Conservation (phyloP, 2,113 vertebrate species). For the Sebastes fasciatus region DNA sequence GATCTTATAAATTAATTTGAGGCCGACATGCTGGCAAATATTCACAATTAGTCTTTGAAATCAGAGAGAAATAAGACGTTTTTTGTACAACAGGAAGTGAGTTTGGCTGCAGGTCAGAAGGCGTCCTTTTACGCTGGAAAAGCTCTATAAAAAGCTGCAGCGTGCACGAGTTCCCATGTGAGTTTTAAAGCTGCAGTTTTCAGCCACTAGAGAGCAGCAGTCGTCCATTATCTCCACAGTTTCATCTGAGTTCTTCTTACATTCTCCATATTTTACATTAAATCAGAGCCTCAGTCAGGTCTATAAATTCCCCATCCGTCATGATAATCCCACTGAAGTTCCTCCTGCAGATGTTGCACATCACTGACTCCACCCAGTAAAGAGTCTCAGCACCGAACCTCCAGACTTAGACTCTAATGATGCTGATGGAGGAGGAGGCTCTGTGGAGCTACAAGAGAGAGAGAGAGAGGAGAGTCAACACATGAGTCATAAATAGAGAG, state of each 20-base stretch:
- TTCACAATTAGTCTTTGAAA: slow-evolving; percentile 40
- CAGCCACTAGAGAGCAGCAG: slow-evolving; percentile 54
- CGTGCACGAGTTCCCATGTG: too few species aligned
- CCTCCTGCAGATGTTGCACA: neutral
- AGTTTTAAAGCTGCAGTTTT: neutral
- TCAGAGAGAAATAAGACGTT: neutral
- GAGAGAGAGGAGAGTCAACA: neutral
- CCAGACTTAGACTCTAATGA: slow-evolving; percentile 79
- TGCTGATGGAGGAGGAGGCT: slow-evolving; percentile 84
- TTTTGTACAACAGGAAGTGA: neutral
- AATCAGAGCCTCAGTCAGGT: slow-evolving; percentile 8
- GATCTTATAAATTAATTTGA: neutral
- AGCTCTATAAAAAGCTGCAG: neutral
- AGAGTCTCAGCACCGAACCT: neutral
- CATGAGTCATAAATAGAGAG: slow-evolving; percentile 25
- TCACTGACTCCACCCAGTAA: neutral
- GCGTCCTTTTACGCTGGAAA: neutral
- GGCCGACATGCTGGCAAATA: slow-evolving; percentile 50
- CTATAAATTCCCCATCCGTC: slow-evolving; percentile 6
- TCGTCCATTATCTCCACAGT: neutral
- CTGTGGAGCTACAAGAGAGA: slow-evolving; percentile 76
- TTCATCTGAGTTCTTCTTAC: neutral
- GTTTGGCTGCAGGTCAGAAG: neutral
- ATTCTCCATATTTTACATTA: slow-evolving; percentile 37
- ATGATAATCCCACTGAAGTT: neutral